These are phyloP conservation scores for Drosophila fuyamai DNA, from an alignment of 1,140 invertebrate species.

Conservation along the genomic window DNA sequence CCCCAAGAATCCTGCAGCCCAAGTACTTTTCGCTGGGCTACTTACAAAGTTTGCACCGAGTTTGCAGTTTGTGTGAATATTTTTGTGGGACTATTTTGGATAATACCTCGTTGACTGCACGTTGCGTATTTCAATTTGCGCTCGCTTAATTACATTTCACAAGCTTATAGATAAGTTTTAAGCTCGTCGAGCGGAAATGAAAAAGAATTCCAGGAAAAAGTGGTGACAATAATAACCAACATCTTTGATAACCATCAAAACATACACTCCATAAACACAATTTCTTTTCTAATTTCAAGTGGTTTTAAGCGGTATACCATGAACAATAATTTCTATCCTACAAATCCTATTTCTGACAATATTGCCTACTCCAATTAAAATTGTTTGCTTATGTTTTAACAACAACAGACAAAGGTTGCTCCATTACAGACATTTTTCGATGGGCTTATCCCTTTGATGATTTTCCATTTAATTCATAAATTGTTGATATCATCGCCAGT, in stretches of 20 bases:
- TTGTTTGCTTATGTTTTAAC: constrained; percentile 15
- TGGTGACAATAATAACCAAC: background rate
- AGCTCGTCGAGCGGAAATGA: background rate
- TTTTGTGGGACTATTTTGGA: constrained; percentile 27
- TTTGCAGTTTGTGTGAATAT: constrained; percentile 27
- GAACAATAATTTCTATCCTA: background rate
- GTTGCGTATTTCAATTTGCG: constrained; percentile 28
- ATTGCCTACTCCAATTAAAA: constrained; percentile 17
- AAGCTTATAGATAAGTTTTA: background rate
- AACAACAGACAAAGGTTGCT: constrained; percentile 13
- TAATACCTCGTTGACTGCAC: constrained; percentile 16
- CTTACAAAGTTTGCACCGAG: constrained; percentile 25
- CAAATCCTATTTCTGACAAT: background rate
- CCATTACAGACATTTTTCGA: constrained; percentile 18
- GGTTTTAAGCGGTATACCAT: background rate
- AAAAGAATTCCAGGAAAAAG: background rate
- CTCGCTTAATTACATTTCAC: constrained; percentile 5
- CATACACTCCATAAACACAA: too few relatives aligned
- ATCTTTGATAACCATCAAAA: background rate
- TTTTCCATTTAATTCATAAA: constrained; percentile 69
- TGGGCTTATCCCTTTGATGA: constrained; percentile 42
- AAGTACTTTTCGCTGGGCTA: constrained; percentile 24
- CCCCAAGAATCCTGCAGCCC: background rate
- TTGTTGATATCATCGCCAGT: constrained; percentile 66
- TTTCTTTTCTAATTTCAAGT: too few relatives aligned